Conservation (phyloP, 2,888 invertebrate species). For the Philaethria dido region DNA sequence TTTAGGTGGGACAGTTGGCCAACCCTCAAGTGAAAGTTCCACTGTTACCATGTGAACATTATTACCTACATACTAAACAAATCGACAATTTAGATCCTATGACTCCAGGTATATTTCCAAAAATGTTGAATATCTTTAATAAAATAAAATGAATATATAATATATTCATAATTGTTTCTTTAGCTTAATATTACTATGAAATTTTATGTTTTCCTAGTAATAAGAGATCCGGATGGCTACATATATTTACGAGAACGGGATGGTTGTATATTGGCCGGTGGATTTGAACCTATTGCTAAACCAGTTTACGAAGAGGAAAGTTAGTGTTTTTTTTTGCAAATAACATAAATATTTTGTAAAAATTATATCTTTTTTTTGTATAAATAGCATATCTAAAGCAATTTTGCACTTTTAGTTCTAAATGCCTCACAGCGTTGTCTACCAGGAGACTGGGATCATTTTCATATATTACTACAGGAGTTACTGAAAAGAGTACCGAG, state of each 20-base stretch:
- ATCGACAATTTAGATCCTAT: slow-evolving; percentile 89
- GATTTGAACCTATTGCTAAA: slow-evolving; percentile 95
- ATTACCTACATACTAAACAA: slow-evolving; percentile 94
- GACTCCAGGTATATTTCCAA: slow-evolving; percentile 87
- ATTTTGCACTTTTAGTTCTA: slow-evolving; percentile 60
- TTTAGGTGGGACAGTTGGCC: slow-evolving; percentile 90
- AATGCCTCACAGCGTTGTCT: slow-evolving; percentile 86
- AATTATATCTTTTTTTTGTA: too few species aligned
- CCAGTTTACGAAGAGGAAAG: slow-evolving; percentile 92
- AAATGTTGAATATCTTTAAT: background rate
- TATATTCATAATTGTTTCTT: background rate
- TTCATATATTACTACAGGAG: slow-evolving; percentile 94
- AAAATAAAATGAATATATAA: background rate
- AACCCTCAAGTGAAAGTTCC: slow-evolving; percentile 95
- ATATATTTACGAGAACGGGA: slow-evolving; percentile 94
- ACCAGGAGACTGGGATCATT: slow-evolving; percentile 98
- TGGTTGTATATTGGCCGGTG: slow-evolving; percentile 93
- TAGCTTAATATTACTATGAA: background rate
- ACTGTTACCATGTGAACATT: slow-evolving; percentile 96
- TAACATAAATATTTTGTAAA: too few species aligned
- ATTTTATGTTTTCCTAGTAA: slow-evolving; percentile 80
- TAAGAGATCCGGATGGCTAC: slow-evolving; percentile 94
- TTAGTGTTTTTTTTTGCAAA: slow-evolving; percentile 47
- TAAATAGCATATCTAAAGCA: slow-evolving; percentile 15
- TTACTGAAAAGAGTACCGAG: slow-evolving; percentile 92